A percentile compares a stretch with the other conserved stretches of the same genome.
phyloP scores from a whole-genome alignment of 1,140 invertebrate genomes.

The Leptinotarsa undecemlineata region DNA sequence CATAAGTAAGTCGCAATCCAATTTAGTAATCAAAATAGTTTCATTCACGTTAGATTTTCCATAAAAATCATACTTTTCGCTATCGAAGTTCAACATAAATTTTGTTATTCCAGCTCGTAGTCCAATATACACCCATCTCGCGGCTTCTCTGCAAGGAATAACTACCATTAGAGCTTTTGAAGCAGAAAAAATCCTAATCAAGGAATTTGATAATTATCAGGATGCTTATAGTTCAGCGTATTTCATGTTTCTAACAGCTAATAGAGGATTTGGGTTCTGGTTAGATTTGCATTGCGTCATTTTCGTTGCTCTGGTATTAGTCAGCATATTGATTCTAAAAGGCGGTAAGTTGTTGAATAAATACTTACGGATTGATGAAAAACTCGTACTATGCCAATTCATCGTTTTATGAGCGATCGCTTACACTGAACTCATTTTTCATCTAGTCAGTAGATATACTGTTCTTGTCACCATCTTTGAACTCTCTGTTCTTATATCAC shows the following conservation, averaged over 20 bases:
- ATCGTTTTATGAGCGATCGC: slow-evolving; percentile 14
- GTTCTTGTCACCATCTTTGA: too few relatives aligned
- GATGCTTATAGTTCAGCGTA: slow-evolving; percentile 66
- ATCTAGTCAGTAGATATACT: too few relatives aligned
- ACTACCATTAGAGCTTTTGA: slow-evolving; percentile 78
- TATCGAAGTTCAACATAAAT: not conserved
- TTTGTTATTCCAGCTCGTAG: slow-evolving; percentile 63
- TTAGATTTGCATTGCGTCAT: slow-evolving; percentile 71
- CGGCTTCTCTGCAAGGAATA: slow-evolving; percentile 76
- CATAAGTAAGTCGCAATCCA: slow-evolving; percentile 64
- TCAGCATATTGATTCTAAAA: slow-evolving; percentile 60
- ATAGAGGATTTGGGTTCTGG: slow-evolving; percentile 62
- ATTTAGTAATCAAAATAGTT: not conserved
- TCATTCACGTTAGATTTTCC: not conserved
- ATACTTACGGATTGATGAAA: not conserved
- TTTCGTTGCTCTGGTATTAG: slow-evolving; percentile 62
- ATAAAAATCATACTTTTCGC: not conserved
- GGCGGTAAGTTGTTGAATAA: slow-evolving; percentile 49
- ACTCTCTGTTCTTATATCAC: too few relatives aligned
- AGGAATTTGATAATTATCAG: slow-evolving; percentile 68
- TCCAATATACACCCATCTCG: slow-evolving; percentile 83
- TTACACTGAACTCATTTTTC: slow-evolving; percentile 2
- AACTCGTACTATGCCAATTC: not conserved
- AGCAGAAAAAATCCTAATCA: slow-evolving; percentile 67
- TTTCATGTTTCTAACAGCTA: slow-evolving; percentile 70